A percentile compares a stretch with the other conserved stretches of the same genome.
phyloP scores from a whole-genome alignment of 2,888 invertebrate genomes.

The Aporophyla lueneburgensis region DNA sequence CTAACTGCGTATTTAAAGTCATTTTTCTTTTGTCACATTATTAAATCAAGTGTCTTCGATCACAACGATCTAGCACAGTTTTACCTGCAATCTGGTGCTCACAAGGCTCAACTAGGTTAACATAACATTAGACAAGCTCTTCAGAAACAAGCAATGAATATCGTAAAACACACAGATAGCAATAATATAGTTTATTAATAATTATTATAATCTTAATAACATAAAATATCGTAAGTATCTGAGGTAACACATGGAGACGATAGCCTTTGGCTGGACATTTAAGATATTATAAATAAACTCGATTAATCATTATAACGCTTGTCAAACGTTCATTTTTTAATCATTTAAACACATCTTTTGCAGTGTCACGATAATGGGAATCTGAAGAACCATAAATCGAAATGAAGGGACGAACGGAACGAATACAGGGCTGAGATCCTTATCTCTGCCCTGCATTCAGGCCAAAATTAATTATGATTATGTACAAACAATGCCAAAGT shows the following conservation, averaged over 20 bases:
- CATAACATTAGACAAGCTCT: background rate
- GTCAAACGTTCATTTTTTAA: background rate
- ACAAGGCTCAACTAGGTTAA: background rate
- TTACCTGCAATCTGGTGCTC: background rate
- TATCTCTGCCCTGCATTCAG: background rate
- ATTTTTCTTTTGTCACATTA: background rate
- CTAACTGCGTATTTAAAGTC: background rate
- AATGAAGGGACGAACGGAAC: too few relatives aligned
- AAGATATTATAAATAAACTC: background rate
- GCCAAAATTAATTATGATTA: background rate
- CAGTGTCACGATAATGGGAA: background rate
- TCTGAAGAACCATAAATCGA: too few relatives aligned
- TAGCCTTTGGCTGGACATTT: constrained; percentile 41
- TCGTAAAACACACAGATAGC: background rate
- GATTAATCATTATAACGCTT: background rate
- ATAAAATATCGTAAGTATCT: constrained; percentile 48
- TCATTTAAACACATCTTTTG: constrained; percentile 2
- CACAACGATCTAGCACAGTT: background rate
- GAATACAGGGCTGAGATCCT: too few relatives aligned
- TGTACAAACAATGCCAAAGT: background rate
- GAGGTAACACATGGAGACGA: constrained; percentile 34
- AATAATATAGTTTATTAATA: constrained; percentile 27
- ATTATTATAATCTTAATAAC: constrained; percentile 14
- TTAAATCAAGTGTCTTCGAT: background rate
- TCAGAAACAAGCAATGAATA: background rate